Conservation (phyloP, 1,140 invertebrate genomes). For the Solenopsis fugax region DNA sequence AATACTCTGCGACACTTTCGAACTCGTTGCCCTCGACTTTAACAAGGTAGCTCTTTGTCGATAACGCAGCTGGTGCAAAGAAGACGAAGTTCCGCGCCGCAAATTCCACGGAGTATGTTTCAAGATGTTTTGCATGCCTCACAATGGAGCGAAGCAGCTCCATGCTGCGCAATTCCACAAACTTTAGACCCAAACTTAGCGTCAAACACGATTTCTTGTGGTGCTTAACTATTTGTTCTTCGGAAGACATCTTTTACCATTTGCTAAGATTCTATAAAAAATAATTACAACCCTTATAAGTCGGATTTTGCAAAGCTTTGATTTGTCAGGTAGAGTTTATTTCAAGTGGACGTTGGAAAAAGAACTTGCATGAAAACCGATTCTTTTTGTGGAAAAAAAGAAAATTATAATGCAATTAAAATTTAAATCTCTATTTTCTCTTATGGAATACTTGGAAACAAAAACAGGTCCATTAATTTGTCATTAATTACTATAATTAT, state of each 20-base stretch:
- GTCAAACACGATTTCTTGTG: neutral
- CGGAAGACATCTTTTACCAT: neutral
- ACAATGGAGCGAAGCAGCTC: slow-evolving; percentile 39
- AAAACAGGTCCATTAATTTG: neutral
- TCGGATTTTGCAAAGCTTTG: neutral
- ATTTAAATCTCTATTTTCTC: neutral
- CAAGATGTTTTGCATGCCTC: slow-evolving; percentile 23
- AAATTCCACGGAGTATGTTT: slow-evolving; percentile 42
- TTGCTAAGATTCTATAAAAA: slow-evolving; percentile 8
- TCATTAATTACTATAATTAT: neutral
- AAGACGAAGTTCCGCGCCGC: slow-evolving; percentile 42
- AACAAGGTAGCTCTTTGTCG: slow-evolving; percentile 50
- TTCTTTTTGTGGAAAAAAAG: neutral
- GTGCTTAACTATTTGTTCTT: neutral
- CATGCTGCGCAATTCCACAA: slow-evolving; percentile 54
- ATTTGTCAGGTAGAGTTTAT: neutral
- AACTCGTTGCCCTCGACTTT: slow-evolving; percentile 44
- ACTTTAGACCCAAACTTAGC: slow-evolving; percentile 2
- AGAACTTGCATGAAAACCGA: neutral
- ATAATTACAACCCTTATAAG: neutral
- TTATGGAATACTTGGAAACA: neutral
- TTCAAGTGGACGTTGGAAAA: neutral
- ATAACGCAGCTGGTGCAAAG: slow-evolving; percentile 44
- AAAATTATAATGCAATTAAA: neutral
- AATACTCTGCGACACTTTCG: slow-evolving; percentile 55